A percentile compares a stretch with the other conserved stretches of the same genome.
Conservation (phyloP, 2,888 invertebrate species). For the Leptinotarsa peninsularis region DNA sequence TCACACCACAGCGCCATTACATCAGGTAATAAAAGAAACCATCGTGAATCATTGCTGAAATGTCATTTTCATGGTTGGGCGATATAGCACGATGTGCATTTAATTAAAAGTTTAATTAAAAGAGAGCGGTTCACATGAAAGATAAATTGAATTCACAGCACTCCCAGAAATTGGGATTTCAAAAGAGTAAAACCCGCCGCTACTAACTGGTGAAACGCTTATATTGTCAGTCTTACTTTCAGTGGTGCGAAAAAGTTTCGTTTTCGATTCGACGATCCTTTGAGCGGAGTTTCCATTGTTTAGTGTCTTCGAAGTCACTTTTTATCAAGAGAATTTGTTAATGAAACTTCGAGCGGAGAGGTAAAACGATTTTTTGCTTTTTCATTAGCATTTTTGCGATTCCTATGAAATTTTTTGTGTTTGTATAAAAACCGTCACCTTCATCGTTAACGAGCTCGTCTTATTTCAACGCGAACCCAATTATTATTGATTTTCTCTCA, state of each 20-base stretch:
- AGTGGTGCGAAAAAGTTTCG: background rate
- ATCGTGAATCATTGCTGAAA: conserved; percentile 4
- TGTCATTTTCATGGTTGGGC: background rate
- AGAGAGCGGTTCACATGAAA: conserved; percentile 1
- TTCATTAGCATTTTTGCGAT: no score
- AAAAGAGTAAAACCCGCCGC: background rate
- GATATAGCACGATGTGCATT: conserved; percentile 9
- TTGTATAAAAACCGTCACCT: no score
- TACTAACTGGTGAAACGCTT: background rate
- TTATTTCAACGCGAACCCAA: no score
- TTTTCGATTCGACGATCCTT: background rate
- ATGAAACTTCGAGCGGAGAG: no score
- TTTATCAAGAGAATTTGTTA: background rate
- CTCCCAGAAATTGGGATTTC: conserved; percentile 9
- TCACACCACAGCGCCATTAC: background rate
- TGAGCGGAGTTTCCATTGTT: background rate
- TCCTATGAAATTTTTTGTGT: no score
- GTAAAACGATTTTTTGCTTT: no score
- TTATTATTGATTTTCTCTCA: no score
- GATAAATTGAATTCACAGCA: conserved; percentile 7
- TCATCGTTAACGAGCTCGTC: no score
- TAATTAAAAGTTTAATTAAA: conserved; percentile 18
- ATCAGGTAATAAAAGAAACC: conserved; percentile 8
- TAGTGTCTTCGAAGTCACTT: background rate
- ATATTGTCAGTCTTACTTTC: background rate